These are phyloP conservation scores for Nansenia antarctica DNA, from an alignment of 2,113 vertebrate species.

Conservation along the genomic window DNA sequence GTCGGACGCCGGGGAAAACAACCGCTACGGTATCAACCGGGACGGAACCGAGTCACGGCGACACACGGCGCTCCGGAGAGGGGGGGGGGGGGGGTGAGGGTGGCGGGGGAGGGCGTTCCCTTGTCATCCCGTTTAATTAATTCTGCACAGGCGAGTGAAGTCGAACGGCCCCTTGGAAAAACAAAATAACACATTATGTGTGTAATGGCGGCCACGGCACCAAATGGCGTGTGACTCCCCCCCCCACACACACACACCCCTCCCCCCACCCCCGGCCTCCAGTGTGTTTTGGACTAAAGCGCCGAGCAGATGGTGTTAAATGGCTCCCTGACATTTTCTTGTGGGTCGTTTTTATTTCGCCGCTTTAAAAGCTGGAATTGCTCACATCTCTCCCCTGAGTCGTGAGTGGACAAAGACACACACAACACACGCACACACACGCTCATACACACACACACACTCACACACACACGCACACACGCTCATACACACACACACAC, in stretches of 20 bases:
- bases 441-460: too few species aligned
- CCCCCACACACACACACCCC: slow-evolving; percentile 57
- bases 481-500: too few species aligned
- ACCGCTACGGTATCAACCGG: too few species aligned
- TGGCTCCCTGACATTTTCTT: slow-evolving; percentile 55
- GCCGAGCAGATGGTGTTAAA: slow-evolving; percentile 75
- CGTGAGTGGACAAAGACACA: not conserved
- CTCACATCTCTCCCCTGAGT: slow-evolving; percentile 15
- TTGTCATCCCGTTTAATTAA: slow-evolving; percentile 59
- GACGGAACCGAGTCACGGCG: too few species aligned
- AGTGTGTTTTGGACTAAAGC: slow-evolving; percentile 64
- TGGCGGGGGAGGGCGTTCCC: too few species aligned
- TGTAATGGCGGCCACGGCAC: slow-evolving; percentile 54
- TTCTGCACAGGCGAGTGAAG: slow-evolving; percentile 57
- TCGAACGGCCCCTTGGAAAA: slow-evolving; percentile 57
- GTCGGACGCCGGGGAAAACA: too few species aligned
- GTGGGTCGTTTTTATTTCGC: slow-evolving; percentile 52
- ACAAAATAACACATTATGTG: slow-evolving; percentile 62
- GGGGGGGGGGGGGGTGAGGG: too few species aligned
- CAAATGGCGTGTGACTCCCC: slow-evolving; percentile 65
- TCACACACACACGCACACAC: too few species aligned
- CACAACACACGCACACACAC: too few species aligned
- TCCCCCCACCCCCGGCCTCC: too few species aligned
- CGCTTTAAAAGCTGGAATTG: slow-evolving; percentile 23
- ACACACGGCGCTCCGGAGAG: slow-evolving; percentile 21